phyloP scores from a whole-genome alignment of 2,888 invertebrate species.

The Synergus japonicus region DNA sequence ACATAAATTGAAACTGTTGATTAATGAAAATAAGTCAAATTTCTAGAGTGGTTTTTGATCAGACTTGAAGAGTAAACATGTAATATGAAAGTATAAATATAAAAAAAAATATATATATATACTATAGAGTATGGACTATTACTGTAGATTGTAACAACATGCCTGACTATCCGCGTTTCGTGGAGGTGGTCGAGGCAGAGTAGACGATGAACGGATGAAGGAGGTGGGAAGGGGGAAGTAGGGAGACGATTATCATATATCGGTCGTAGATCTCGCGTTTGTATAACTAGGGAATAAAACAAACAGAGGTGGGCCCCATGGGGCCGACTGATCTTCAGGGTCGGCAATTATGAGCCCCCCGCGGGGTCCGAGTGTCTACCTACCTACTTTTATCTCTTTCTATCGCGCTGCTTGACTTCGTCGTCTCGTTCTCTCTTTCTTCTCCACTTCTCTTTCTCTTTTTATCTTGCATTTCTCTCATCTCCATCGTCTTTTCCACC shows the following conservation, averaged over 20 bases:
- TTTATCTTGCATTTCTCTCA: conserved; percentile 33
- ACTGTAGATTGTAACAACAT: conserved; percentile 36
- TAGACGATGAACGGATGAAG: conserved; percentile 46
- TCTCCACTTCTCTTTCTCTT: conserved; percentile 20
- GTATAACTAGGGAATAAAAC: conserved; percentile 77
- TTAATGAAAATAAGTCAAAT: conserved; percentile 10
- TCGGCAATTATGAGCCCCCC: conserved; percentile 77
- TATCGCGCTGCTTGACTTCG: conserved; percentile 41
- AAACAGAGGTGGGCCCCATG: conserved; percentile 76
- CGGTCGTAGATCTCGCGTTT: conserved; percentile 77
- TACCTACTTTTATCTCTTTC: conserved; percentile 50
- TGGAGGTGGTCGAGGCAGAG: conserved; percentile 57
- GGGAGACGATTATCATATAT: conserved; percentile 75
- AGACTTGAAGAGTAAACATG: conserved; percentile 1
- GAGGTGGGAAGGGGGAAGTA: conserved; percentile 40
- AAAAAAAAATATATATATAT: too few relatives aligned
- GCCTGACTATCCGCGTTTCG: conserved; percentile 52
- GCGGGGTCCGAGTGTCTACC: conserved; percentile 70
- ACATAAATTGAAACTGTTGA: background rate
- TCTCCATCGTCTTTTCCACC: conserved; percentile 7
- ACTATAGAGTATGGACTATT: too few relatives aligned
- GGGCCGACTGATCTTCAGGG: conserved; percentile 76
- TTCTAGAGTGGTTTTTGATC: conserved; percentile 2
- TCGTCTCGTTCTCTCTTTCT: conserved; percentile 25
- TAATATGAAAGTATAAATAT: background rate